Conservation (phyloP, 2,113 vertebrate species). For the Hippocampus mohnikei region DNA sequence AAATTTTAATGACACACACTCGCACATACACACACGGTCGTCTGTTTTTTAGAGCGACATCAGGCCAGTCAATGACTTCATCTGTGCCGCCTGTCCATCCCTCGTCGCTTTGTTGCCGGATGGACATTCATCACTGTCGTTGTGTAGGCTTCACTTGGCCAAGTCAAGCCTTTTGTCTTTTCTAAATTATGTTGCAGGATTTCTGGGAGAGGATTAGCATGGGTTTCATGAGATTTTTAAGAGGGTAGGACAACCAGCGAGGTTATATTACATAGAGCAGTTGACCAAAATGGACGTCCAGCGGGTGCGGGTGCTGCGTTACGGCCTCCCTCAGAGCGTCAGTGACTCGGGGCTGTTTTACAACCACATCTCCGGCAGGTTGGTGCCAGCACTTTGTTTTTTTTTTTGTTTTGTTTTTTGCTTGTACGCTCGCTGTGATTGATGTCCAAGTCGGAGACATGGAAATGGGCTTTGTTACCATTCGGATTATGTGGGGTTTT, state of each 20-base stretch:
- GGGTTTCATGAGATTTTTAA: conserved; percentile 23
- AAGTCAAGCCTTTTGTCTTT: conserved; percentile 15
- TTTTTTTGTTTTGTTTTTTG: not conserved
- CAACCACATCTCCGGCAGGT: conserved; percentile 65
- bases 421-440: conserved; percentile 6
- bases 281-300: conserved; percentile 60
- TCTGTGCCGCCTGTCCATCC: conserved; percentile 50
- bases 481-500: not conserved
- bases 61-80: conserved; percentile 67
- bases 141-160: conserved; percentile 16
- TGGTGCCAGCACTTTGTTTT: conserved; percentile 39
- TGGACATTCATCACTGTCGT: conserved; percentile 20
- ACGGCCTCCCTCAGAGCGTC: conserved; percentile 70
- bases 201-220: conserved; percentile 22
- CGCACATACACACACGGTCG: conserved; percentile 41
- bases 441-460: conserved; percentile 6
- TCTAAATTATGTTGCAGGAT: conserved; percentile 4
- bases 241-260: conserved; percentile 8
- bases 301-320: conserved; percentile 57
- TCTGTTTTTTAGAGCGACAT: conserved; percentile 44
- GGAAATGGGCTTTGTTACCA: not conserved
- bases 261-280: conserved; percentile 16
- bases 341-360: conserved; percentile 70
- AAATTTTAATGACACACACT: conserved; percentile 43
- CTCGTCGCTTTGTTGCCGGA: conserved; percentile 58